phyloP scores from a whole-genome alignment of 2,888 invertebrate genomes.

The Hipparchia semele region DNA sequence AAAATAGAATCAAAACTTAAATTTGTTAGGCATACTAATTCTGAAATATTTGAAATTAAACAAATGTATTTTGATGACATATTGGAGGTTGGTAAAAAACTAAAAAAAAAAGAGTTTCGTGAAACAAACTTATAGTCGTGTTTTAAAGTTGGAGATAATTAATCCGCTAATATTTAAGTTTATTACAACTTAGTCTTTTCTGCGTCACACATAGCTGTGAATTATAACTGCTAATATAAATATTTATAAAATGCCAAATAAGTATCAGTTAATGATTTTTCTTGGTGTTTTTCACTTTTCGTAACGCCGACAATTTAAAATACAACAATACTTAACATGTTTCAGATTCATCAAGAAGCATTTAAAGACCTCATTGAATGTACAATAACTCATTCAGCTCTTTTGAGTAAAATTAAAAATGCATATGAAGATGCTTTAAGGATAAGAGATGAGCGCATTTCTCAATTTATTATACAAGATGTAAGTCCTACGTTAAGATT shows the following conservation, averaged over 20 bases:
- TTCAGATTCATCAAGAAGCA: slow-evolving; percentile 67
- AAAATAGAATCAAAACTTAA: slow-evolving; percentile 54
- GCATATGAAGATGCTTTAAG: slow-evolving; percentile 69
- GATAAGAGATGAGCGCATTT: slow-evolving; percentile 67
- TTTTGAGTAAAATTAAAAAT: slow-evolving; percentile 63
- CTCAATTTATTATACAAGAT: slow-evolving; percentile 67
- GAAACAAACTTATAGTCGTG: too few relatives aligned
- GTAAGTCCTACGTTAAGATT: slow-evolving; percentile 51
- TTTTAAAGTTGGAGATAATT: too few relatives aligned
- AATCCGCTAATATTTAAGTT: too few relatives aligned
- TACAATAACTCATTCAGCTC: slow-evolving; percentile 62
- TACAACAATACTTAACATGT: not conserved
- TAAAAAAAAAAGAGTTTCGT: not conserved
- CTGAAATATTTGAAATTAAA: slow-evolving; percentile 59
- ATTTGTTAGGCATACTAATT: slow-evolving; percentile 51
- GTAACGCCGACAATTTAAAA: not conserved
- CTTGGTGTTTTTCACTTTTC: too few relatives aligned
- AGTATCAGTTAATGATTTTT: too few relatives aligned
- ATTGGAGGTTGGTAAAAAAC: slow-evolving; percentile 53
- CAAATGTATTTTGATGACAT: slow-evolving; percentile 63
- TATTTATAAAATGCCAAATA: too few relatives aligned
- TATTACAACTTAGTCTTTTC: too few relatives aligned
- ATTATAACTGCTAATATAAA: too few relatives aligned
- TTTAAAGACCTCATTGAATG: slow-evolving; percentile 60
- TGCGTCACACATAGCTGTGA: too few relatives aligned